Percentiles rank a stretch among this genome's conserved stretches.
These are phyloP conservation scores for Cabera pusaria DNA, from an alignment of 2,888 invertebrate species.

Conservation along the genomic window DNA sequence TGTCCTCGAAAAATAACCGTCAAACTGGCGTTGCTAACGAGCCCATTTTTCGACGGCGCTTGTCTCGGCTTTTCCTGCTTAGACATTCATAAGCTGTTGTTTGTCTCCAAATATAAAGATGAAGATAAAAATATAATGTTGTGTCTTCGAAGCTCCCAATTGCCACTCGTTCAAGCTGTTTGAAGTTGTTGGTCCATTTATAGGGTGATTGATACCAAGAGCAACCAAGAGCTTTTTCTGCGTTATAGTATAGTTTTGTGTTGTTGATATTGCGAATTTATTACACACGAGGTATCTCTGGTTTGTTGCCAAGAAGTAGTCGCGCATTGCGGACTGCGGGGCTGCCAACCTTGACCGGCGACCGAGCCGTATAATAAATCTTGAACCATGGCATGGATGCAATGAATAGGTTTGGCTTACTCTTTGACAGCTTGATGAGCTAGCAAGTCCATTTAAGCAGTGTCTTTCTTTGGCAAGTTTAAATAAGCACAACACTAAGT, in stretches of 20 bases:
- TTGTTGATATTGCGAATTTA: slow-evolving; percentile 33
- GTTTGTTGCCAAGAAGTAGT: slow-evolving; percentile 65
- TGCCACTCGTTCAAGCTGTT: slow-evolving; percentile 15
- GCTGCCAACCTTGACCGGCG: slow-evolving; percentile 75
- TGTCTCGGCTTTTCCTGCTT: slow-evolving; percentile 33
- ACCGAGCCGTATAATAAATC: slow-evolving; percentile 50
- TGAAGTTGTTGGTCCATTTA: slow-evolving; percentile 7
- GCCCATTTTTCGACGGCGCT: slow-evolving; percentile 43
- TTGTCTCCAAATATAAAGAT: slow-evolving; percentile 37
- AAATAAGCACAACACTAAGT: no score
- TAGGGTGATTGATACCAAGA: no score
- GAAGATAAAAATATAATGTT: slow-evolving; percentile 29
- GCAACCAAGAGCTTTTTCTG: slow-evolving; percentile 3
- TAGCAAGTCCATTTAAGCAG: neutral
- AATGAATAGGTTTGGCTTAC: slow-evolving; percentile 42
- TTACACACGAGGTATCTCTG: slow-evolving; percentile 44
- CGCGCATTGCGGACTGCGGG: slow-evolving; percentile 61
- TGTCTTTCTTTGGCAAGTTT: no score
- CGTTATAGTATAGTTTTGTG: slow-evolving; percentile 13
- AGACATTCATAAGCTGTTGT: slow-evolving; percentile 26
- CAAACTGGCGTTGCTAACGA: slow-evolving; percentile 59
- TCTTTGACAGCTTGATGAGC: slow-evolving; percentile 30
- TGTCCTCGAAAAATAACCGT: slow-evolving; percentile 79
- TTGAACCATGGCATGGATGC: slow-evolving; percentile 43
- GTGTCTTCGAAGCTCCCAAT: neutral